Evolutionary conservation across 2,888 invertebrate species (phyloP), one percentile per base, ranked within the genome.

Genomic region (Eupithecia insigniata): DNA sequence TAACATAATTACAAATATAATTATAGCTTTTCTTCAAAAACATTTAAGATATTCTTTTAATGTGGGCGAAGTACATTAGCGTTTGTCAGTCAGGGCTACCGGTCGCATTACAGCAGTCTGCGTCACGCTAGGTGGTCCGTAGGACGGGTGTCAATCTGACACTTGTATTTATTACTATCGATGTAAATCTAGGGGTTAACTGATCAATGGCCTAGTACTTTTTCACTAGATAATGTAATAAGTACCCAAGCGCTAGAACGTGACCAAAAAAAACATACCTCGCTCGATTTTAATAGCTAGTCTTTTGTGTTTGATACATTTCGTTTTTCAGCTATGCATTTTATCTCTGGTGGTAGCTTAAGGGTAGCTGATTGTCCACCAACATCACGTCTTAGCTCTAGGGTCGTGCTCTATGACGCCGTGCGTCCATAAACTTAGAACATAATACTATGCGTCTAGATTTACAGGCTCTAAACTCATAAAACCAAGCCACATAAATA

Each of bases 131-230:
- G 76, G 77, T 73, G 78, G 75, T 81, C 83, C 87, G 84, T 86
- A 76, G 76, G 90, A 70, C 76, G 78, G 83, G 89, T 86, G 86
- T 88, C 86, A 89, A 92, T 82, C 89, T 86, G 89, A 92, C 82
- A 89, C 91, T 81, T 83, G 22, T 26, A 55, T 55, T 55, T 55
- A 55, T 55, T 55, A 51, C 46, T 8, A 22, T 22, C 22, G 46
- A 51, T 22, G 46, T 22, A 1, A 51, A 51, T 51, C 46, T 51
- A 51, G 46, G n/a, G 22, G 46, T 22, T 51, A 10, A n/a, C 46
- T 51, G 46, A 22, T 51, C n/a, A n/a, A 46, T 46, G 8, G 46
- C 4, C 46, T 51, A 3, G 46, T 51, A 51, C 0, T 51, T 22
- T 51, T 51, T 7, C 43, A 43, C 18, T n/a, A 43, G 18, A 43